Conservation (phyloP, 2,797 vertebrate species). For the Synaphobranchus kaupii region DNA sequence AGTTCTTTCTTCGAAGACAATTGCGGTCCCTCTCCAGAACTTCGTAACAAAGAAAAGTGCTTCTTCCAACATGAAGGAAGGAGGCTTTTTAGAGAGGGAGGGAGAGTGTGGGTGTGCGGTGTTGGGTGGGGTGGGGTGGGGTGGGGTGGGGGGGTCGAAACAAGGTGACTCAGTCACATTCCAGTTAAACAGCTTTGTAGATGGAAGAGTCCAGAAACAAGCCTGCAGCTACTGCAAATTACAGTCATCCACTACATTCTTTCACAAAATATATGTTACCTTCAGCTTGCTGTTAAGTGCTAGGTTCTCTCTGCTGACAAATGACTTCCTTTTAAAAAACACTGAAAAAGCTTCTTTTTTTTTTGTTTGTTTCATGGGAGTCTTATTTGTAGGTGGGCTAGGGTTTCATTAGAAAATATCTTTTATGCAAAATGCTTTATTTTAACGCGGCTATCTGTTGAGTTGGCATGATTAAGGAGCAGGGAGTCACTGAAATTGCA, state of each 20-base stretch:
- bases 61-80: neutral
- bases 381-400: conserved; percentile 10
- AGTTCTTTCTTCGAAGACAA: neutral
- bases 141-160: conserved; percentile 47
- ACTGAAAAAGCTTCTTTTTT: conserved; percentile 3
- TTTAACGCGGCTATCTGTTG: neutral
- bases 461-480: neutral
- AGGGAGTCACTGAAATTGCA: neutral
- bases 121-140: conserved; percentile 26
- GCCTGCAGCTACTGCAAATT: conserved; percentile 73
- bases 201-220: conserved; percentile 63
- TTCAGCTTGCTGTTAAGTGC: conserved; percentile 66
- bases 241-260: conserved; percentile 78
- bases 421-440: neutral
- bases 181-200: conserved; percentile 71
- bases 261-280: conserved; percentile 72
- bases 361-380: conserved; percentile 19
- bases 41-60: neutral
- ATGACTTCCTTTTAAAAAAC: conserved; percentile 77
- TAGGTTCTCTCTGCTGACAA: conserved; percentile 75
- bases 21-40: neutral
- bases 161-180: conserved; percentile 70
- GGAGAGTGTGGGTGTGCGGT: conserved; percentile 24
- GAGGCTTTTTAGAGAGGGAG: neutral
- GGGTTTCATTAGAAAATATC: neutral